Evolutionary conservation across 1,140 invertebrate species (phyloP).

Genomic region (Amyelois transitella): DNA sequence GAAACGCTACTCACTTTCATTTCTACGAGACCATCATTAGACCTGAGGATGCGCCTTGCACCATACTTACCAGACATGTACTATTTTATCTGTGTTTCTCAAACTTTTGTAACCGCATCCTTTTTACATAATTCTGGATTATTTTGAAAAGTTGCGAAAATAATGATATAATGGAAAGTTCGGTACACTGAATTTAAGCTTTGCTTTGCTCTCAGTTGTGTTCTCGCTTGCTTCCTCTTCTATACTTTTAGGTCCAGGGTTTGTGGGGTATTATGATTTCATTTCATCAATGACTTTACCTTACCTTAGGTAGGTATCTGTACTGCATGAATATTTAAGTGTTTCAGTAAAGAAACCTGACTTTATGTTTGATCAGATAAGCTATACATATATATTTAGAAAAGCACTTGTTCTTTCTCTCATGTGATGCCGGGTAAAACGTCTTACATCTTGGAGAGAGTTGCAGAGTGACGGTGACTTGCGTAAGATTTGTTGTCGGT

Average conservation of each 20-base stretch:
- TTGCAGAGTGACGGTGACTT: slow-evolving; percentile 36
- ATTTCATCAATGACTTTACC: no score
- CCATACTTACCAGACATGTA: slow-evolving; percentile 37
- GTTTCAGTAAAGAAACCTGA: no score
- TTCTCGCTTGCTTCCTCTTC: no score
- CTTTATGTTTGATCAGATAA: no score
- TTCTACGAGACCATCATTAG: slow-evolving; percentile 59
- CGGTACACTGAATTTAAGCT: no score
- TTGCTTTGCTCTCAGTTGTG: no score
- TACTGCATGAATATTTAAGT: no score
- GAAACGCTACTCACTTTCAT: slow-evolving; percentile 69
- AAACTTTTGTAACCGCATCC: not conserved
- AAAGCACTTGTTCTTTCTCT: not conserved
- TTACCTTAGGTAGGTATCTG: no score
- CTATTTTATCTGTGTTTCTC: slow-evolving; percentile 12
- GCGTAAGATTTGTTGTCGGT: slow-evolving; percentile 60
- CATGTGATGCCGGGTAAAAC: slow-evolving; percentile 1
- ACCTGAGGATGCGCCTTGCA: slow-evolving; percentile 55
- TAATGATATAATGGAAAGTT: no score
- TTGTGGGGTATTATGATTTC: no score
- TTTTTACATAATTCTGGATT: not conserved
- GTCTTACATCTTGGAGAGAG: slow-evolving; percentile 36
- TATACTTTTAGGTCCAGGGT: no score
- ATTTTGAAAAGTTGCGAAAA: not conserved
- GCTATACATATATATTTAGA: not conserved